Percentiles rank a stretch among this genome's conserved stretches.
These are phyloP conservation scores for Catocala sponsa DNA, from an alignment of 2,888 invertebrate genomes.

Conservation along the genomic window DNA sequence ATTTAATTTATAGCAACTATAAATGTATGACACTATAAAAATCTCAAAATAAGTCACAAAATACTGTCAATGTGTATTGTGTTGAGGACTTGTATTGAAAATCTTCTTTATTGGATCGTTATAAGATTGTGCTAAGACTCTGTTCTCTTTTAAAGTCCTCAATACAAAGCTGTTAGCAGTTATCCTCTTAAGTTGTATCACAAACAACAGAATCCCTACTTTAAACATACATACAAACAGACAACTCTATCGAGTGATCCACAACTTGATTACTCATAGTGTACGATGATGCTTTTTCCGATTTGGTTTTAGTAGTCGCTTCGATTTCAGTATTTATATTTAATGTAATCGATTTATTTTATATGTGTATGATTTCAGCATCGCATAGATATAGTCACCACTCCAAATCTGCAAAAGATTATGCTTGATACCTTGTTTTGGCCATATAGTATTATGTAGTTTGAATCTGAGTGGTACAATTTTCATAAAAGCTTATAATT, in stretches of 20 bases:
- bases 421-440: slow-evolving; percentile 76
- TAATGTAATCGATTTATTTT: slow-evolving; percentile 64
- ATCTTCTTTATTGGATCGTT: not conserved
- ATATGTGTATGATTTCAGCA: slow-evolving; percentile 82
- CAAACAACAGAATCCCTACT: slow-evolving; percentile 40
- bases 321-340: slow-evolving; percentile 71
- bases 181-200: slow-evolving; percentile 42
- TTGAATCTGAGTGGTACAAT: slow-evolving; percentile 64
- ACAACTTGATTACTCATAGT: slow-evolving; percentile 60
- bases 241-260: slow-evolving; percentile 44
- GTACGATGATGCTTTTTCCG: slow-evolving; percentile 71
- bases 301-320: slow-evolving; percentile 79
- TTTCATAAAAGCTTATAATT: slow-evolving; percentile 56
- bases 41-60: slow-evolving; percentile 27
- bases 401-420: slow-evolving; percentile 72
- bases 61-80: slow-evolving; percentile 30
- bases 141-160: slow-evolving; percentile 26
- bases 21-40: not conserved
- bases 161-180: slow-evolving; percentile 32
- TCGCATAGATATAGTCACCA: slow-evolving; percentile 76
- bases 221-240: slow-evolving; percentile 31
- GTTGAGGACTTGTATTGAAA: slow-evolving; percentile 31
- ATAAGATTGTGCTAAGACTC: too few relatives aligned
- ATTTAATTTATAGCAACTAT: not conserved
- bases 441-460: slow-evolving; percentile 72